A percentile compares a stretch with the other conserved stretches of the same genome.
These are phyloP conservation scores for Micropoecilia bifurca DNA, from an alignment of 2,797 vertebrate species.

Conservation along the genomic window DNA sequence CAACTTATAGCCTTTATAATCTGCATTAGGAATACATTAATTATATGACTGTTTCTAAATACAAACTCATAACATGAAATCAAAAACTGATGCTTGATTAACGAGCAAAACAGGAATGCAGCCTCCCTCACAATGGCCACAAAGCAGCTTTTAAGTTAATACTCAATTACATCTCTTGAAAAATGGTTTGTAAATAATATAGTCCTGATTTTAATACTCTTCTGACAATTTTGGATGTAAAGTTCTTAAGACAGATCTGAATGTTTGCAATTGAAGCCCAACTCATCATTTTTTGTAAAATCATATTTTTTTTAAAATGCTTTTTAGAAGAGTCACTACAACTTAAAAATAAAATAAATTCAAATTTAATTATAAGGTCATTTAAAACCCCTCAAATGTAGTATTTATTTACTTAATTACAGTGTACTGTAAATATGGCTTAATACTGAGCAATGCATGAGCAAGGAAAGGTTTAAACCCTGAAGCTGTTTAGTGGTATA, in stretches of 20 bases:
- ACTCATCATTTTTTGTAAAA: not conserved
- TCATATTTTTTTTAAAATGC: not conserved
- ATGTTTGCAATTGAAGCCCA: not conserved
- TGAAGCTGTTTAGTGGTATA: slow-evolving; percentile 29
- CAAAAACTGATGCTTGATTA: not conserved
- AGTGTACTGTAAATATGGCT: not conserved
- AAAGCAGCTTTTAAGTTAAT: not conserved
- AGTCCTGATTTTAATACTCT: not conserved
- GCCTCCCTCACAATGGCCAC: not conserved
- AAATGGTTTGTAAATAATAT: not conserved
- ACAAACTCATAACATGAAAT: not conserved
- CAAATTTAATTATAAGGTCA: not conserved
- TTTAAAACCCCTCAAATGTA: not conserved
- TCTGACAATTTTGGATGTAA: not conserved
- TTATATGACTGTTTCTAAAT: not conserved
- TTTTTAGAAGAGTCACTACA: not conserved
- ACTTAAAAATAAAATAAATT: not conserved
- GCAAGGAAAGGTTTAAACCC: not conserved
- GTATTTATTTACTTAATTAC: not conserved
- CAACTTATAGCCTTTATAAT: not conserved
- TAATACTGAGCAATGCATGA: slow-evolving; percentile 5
- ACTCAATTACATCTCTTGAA: not conserved
- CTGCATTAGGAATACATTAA: not conserved
- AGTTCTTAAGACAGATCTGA: not conserved
- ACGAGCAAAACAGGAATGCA: not conserved